These are phyloP conservation scores for Mesocricetus auratus DNA, from an alignment of 2,113 vertebrate genomes.

Conservation along the genomic window DNA sequence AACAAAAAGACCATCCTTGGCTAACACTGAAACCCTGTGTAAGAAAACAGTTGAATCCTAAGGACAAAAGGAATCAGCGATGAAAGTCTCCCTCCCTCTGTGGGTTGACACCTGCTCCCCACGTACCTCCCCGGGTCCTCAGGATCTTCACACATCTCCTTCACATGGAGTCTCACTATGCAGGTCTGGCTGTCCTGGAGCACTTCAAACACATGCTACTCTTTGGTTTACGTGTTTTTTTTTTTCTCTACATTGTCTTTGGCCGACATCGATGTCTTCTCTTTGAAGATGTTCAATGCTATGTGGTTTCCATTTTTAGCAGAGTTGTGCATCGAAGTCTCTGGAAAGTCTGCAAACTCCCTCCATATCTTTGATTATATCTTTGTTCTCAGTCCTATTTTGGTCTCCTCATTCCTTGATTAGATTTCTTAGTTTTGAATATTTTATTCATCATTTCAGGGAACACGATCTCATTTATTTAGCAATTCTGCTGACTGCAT, in stretches of 20 bases:
- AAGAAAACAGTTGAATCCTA: neutral
- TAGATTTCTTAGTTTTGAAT: constrained; percentile 79
- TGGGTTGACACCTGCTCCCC: neutral
- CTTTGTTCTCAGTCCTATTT: constrained; percentile 75
- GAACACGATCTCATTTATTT: constrained; percentile 62
- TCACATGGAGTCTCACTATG: neutral
- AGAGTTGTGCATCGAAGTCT: constrained; percentile 39
- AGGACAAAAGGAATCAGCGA: neutral
- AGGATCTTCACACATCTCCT: neutral
- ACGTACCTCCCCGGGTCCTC: neutral
- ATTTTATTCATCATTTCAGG: constrained; percentile 70
- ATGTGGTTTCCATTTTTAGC: constrained; percentile 58
- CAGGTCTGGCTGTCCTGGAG: neutral
- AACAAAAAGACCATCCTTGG: neutral
- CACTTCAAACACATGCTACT: neutral
- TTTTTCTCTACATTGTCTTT: constrained; percentile 30
- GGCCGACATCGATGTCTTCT: constrained; percentile 27
- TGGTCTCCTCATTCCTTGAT: constrained; percentile 77
- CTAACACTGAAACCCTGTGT: neutral
- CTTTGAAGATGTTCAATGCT: constrained; percentile 18
- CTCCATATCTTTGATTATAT: constrained; percentile 70
- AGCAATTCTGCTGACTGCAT: constrained; percentile 74
- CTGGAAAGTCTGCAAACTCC: constrained; percentile 56
- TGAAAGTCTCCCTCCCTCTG: neutral
- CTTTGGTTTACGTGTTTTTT: constrained; percentile 22